Evolutionary conservation across 1,140 invertebrate genomes (phyloP), one percentile per base, ranked within the genome.

Genomic region (Drosophila busckii): DNA sequence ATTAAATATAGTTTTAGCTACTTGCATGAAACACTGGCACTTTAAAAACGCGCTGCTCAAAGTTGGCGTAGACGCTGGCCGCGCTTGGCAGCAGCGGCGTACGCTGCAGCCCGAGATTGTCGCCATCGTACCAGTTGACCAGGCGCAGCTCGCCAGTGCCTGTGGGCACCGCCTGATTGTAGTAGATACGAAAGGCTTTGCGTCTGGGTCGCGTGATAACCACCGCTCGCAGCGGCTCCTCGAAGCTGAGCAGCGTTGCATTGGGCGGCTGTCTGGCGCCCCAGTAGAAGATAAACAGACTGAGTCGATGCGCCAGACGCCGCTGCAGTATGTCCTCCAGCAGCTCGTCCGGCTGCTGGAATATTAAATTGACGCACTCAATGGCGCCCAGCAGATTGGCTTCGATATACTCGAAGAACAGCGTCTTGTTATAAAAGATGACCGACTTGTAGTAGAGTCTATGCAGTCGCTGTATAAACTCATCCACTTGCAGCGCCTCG

Each of bases 71-170:
- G 9, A 92, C 89, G 10, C 88, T 88, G 12, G 89, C 88, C 7
- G 89, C 87, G 4, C 88, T 76, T 0, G 92, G 92, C 8, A 93
- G 78, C 1, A 92, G 87, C 0, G 92, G 92, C 2, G 89, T 89
- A 46, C 89, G 89, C 64, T 92, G 92, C 1, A 93, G 69, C 0
- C 90, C 89, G 26, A 86, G 52, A 31, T 86, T 88, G 8, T 86
- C 84, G 3, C 89, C 88, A 17, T 90, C 89, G 90, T 92, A 93
- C 92, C 92, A 93, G 75, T 93, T 93, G 0, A 93, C 90, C 55
- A 92, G 70, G 0, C 88, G 71, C 9, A 93, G 70, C 34, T 89
- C 88, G 16, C 90, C 88, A 7, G 86, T 70, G 10, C 87, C 89
- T 20, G 89, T 71, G 1, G 91, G 88, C 2, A 87, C 87, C 0